Evolutionary conservation across 2,888 invertebrate genomes (phyloP), one percentile per base, ranked within the genome.

Genomic region (Parochlus steinenii): DNA sequence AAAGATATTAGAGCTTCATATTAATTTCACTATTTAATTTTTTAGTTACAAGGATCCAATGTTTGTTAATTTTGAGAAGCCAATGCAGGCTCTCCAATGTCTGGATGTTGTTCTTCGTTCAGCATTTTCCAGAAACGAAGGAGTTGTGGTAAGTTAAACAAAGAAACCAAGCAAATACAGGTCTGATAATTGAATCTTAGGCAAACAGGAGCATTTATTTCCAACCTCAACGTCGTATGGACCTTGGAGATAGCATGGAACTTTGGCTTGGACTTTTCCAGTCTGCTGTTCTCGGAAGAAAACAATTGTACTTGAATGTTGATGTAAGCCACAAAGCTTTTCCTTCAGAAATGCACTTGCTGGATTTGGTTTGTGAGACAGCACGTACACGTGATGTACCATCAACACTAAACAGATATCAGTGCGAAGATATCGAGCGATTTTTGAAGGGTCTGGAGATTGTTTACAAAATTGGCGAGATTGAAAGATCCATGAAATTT

Each of bases 191-290:
- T 4, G n/a, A 11, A 10, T 14, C 7, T 28, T 25, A 3, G 11
- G 5, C 6, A 4, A 10, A 16, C 10, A 28, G 4, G 16, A 12
- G 20, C 3, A 15, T 15, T 32, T 22, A 14, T 23, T 32, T 14
- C 15, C 22, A 6, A 6, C 22, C n/a, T n/a, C n/a, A 4, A 2
- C 12, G 38, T 2, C 15, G 10, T 10, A 10, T 41, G 1, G n/a
- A n/a, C n/a, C 62, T 97, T 6, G 74, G 78, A 0, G 76, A 74
- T 31, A 89, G 92, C 0, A 64, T 86, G 47, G 86, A 92, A 54
- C 74, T 93, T 50, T 92, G 92, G 80, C 74, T 81, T 40, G 97
- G 97, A 5, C 71, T 89, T 1, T 97, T 85, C 61, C 92, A 93
- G 56, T 82, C 86, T 6, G 86, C 89, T 0, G 71, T 89, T 42